A percentile compares a stretch with the other conserved stretches of the same genome.
phyloP scores from a whole-genome alignment of 30 jellyfish, hydroid and myxozoan species.

The Pseudorhiza aurosa region DNA sequence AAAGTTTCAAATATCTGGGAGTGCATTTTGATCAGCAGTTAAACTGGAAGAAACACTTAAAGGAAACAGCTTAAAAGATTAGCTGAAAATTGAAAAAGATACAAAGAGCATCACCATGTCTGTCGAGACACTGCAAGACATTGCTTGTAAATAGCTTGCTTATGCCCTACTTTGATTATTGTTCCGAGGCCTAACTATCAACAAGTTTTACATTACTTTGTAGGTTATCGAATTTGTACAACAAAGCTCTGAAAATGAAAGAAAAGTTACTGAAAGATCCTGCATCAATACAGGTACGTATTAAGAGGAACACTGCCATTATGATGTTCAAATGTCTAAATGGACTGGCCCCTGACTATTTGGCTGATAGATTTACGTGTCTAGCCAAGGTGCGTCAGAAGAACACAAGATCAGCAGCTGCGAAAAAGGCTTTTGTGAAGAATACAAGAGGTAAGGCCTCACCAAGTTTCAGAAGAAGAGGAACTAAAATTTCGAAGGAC shows the following conservation, averaged over 20 bases:
- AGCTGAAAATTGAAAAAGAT: constrained; percentile 11
- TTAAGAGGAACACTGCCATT: constrained; percentile 10
- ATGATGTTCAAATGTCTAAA: constrained; percentile 5
- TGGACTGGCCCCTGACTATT: constrained; percentile 22
- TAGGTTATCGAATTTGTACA: constrained; percentile 19
- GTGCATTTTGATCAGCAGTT: constrained; percentile 48
- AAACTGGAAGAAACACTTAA: constrained; percentile 38
- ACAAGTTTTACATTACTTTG: constrained; percentile 31
- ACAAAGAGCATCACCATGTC: constrained; percentile 21
- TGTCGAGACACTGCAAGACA: constrained; percentile 36
- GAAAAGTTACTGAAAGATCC: constrained; percentile 15
- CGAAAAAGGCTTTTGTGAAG: constrained; percentile 23
- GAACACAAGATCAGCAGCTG: constrained; percentile 41
- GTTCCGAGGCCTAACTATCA: constrained; percentile 40
- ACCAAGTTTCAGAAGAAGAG: constrained; percentile 38
- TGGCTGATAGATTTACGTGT: constrained; percentile 23
- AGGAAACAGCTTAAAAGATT: constrained; percentile 30
- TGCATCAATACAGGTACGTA: constrained; percentile 9
- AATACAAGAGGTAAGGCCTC: constrained; percentile 39
- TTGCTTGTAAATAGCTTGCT: constrained; percentile 16
- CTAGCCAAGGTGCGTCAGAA: constrained; percentile 6
- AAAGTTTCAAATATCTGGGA: constrained; percentile 21
- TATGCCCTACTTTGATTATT: constrained; percentile 28
- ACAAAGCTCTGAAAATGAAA: constrained; percentile 21
- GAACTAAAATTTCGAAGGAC: constrained; percentile 17